Evolutionary conservation across 2,888 invertebrate species (phyloP).

Genomic region (Pseudeuparius sepicola): DNA sequence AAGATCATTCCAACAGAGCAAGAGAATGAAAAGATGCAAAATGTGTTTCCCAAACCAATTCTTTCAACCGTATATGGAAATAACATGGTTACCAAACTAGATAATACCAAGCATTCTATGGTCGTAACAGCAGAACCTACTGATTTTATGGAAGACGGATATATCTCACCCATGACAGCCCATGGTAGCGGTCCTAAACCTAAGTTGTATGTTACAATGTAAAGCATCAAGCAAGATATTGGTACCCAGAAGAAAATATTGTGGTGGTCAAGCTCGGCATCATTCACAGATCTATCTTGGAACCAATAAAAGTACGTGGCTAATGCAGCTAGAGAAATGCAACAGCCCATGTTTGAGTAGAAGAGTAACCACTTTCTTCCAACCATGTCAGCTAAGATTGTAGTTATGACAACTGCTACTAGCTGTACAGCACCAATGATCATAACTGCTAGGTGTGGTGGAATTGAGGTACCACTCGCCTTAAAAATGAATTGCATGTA

Average conservation of each 20-base stretch:
- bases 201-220: conserved; percentile 22
- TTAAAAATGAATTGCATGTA: conserved; percentile 64
- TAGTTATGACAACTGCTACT: conserved; percentile 56
- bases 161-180: conserved; percentile 73
- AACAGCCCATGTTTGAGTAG: conserved; percentile 54
- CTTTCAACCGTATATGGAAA: conserved; percentile 20
- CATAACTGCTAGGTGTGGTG: conserved; percentile 58
- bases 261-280: too few species aligned
- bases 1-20: conserved; percentile 16
- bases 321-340: conserved; percentile 40
- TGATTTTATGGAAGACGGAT: conserved; percentile 66
- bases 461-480: conserved; percentile 34
- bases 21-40: conserved; percentile 21
- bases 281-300: too few species aligned
- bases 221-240: conserved; percentile 14
- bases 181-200: conserved; percentile 67
- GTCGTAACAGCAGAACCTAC: conserved; percentile 38
- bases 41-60: conserved; percentile 20
- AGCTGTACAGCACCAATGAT: conserved; percentile 68
- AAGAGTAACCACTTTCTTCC: conserved; percentile 64
- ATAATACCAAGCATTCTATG: conserved; percentile 17
- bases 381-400: conserved; percentile 62
- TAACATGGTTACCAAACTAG: conserved; percentile 21
- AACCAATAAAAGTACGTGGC: conserved; percentile 26
- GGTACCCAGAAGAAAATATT: conserved; percentile 13